These are phyloP conservation scores for Pantelozetes paolii DNA, from an alignment of 2,888 invertebrate species.

Conservation along the genomic window DNA sequence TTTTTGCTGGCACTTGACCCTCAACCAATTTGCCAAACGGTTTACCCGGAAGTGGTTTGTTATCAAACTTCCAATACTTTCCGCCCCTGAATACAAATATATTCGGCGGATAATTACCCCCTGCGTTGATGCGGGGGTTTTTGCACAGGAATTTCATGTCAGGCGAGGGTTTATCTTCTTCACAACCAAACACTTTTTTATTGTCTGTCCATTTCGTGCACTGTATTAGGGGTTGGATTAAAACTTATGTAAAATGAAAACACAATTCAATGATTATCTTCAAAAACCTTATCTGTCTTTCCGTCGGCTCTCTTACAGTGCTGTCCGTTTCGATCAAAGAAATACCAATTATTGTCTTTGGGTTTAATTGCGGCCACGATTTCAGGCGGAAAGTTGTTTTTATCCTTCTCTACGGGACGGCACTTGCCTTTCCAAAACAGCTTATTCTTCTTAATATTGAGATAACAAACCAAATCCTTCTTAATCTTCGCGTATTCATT, in stretches of 20 bases:
- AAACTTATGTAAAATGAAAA: background rate
- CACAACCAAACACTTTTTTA: constrained; percentile 4
- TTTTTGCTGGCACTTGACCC: background rate
- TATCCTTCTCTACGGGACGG: background rate
- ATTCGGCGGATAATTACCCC: background rate
- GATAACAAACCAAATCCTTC: background rate
- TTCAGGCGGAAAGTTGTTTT: constrained; percentile 13
- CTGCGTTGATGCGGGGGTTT: constrained; percentile 3
- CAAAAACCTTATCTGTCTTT: background rate
- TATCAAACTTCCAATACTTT: constrained; percentile 28
- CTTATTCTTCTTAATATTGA: background rate
- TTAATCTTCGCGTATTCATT: background rate
- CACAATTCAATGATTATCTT: background rate
- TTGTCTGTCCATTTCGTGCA: constrained; percentile 8
- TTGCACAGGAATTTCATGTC: constrained; percentile 7
- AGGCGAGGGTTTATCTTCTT: background rate
- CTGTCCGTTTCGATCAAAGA: constrained; percentile 1
- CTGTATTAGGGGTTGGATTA: background rate
- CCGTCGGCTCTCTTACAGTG: constrained; percentile 8
- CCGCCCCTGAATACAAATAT: constrained; percentile 19
- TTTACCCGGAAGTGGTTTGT: background rate
- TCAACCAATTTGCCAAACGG: constrained; percentile 13
- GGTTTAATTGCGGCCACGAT: constrained; percentile 31
- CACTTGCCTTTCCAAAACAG: constrained; percentile 10
- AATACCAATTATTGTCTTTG: constrained; percentile 1